Conservation (phyloP, 2,888 invertebrate species). For the Hoplodrina ambigua region DNA sequence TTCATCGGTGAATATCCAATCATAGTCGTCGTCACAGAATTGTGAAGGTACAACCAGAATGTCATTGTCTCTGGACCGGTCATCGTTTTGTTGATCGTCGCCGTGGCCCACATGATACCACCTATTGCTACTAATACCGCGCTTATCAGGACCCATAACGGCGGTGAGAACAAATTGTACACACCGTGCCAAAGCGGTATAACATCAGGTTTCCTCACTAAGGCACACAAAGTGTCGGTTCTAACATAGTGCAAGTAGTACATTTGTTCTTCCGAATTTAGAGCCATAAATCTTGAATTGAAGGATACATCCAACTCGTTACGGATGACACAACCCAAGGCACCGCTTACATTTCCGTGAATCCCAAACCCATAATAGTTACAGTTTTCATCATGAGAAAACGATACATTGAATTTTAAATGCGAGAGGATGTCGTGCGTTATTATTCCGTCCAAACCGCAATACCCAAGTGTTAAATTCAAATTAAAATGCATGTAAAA, state of each 20-base stretch:
- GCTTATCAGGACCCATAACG: conserved; percentile 52
- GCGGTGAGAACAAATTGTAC: conserved; percentile 44
- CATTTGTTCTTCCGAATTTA: conserved; percentile 62
- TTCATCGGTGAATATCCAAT: conserved; percentile 69
- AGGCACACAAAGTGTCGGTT: conserved; percentile 71
- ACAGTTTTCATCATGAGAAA: conserved; percentile 52
- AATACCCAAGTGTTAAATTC: conserved; percentile 64
- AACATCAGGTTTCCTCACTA: conserved; percentile 64
- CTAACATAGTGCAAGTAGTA: conserved; percentile 67
- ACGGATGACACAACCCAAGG: conserved; percentile 69
- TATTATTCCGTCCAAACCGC: conserved; percentile 75
- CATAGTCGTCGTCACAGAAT: conserved; percentile 60
- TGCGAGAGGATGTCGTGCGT: conserved; percentile 70
- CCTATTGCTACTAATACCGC: conserved; percentile 54
- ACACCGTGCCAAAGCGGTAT: conserved; percentile 74
- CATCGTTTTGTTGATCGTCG: conserved; percentile 45
- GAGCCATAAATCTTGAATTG: conserved; percentile 75
- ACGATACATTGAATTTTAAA: conserved; percentile 68
- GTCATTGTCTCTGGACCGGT: conserved; percentile 22
- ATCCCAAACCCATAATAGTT: conserved; percentile 66
- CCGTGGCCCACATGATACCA: conserved; percentile 65
- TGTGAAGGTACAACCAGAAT: conserved; percentile 58
- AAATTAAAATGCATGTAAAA: conserved; percentile 62
- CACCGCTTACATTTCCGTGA: conserved; percentile 63
- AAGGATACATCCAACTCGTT: conserved; percentile 75